phyloP scores from a whole-genome alignment of 2,797 vertebrate genomes.

The Tapirus indicus region DNA sequence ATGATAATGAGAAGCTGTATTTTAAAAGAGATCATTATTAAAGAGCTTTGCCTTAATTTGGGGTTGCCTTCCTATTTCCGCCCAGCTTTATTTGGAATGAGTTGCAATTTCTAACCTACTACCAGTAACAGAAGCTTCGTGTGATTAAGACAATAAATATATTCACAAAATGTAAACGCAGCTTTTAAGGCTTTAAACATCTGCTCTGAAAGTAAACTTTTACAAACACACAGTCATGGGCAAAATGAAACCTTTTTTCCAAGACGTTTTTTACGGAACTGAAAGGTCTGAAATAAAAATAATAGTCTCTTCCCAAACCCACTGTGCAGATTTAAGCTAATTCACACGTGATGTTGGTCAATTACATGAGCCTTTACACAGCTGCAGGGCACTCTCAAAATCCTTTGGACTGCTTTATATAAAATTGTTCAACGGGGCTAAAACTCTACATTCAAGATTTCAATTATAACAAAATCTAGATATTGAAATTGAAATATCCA shows the following conservation, averaged over 20 bases:
- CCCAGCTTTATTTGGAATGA: slow-evolving; percentile 69
- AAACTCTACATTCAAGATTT: slow-evolving; percentile 1
- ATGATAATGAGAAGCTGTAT: slow-evolving; percentile 76
- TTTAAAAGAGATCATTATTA: slow-evolving; percentile 75
- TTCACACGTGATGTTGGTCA: neutral
- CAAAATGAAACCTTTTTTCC: slow-evolving; percentile 74
- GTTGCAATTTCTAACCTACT: slow-evolving; percentile 42
- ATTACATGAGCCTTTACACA: slow-evolving; percentile 45
- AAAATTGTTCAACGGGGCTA: neutral
- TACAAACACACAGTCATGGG: slow-evolving; percentile 65
- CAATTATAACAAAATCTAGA: neutral
- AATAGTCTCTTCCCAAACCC: slow-evolving; percentile 51
- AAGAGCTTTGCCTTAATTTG: slow-evolving; percentile 61
- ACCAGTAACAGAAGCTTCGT: slow-evolving; percentile 70
- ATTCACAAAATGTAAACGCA: slow-evolving; percentile 75
- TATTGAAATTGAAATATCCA: slow-evolving; percentile 52
- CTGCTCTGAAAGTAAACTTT: slow-evolving; percentile 75
- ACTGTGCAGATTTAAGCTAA: slow-evolving; percentile 70
- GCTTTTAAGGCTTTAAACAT: slow-evolving; percentile 75
- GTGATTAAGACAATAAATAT: slow-evolving; percentile 81
- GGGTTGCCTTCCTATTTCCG: slow-evolving; percentile 69
- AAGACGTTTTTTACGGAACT: slow-evolving; percentile 60
- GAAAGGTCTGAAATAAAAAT: slow-evolving; percentile 59
- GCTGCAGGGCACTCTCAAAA: neutral
- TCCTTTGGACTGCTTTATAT: neutral